phyloP scores from a whole-genome alignment of 1,140 invertebrate genomes.

The Drosophila hydei region DNA sequence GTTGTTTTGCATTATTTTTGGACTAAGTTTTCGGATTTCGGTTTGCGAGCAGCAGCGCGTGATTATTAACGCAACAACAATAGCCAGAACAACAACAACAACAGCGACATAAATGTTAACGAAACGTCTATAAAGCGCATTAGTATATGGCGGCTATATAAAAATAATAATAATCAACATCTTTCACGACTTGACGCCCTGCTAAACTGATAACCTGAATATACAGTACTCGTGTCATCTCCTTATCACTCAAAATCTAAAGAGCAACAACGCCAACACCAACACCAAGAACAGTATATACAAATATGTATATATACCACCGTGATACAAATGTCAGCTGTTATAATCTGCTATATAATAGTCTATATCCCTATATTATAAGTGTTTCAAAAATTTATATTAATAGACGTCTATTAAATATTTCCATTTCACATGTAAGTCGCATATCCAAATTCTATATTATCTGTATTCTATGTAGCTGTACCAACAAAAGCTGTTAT shows the following conservation, averaged over 20 bases:
- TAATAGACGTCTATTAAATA: too few species aligned
- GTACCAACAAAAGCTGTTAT: too few species aligned
- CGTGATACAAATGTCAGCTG: background rate
- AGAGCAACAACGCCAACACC: background rate
- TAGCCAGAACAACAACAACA: slow-evolving; percentile 21
- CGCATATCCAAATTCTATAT: too few species aligned
- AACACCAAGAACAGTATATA: slow-evolving; percentile 11
- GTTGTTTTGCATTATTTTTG: slow-evolving; percentile 63
- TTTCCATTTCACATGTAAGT: too few species aligned
- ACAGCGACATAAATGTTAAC: slow-evolving; percentile 17
- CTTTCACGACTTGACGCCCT: slow-evolving; percentile 39
- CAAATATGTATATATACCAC: background rate
- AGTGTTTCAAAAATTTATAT: background rate
- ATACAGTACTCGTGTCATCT: slow-evolving; percentile 20
- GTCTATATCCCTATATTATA: background rate
- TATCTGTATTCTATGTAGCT: too few species aligned
- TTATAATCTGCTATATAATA: background rate
- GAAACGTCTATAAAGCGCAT: slow-evolving; percentile 13
- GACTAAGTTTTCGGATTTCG: slow-evolving; percentile 39
- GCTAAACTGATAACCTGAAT: slow-evolving; percentile 47
- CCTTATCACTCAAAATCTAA: slow-evolving; percentile 58
- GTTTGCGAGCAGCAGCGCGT: slow-evolving; percentile 56
- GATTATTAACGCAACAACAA: slow-evolving; percentile 47
- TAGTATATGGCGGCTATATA: slow-evolving; percentile 33
- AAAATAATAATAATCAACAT: slow-evolving; percentile 36